A percentile compares a stretch with the other conserved stretches of the same genome.
Conservation (phyloP, 1,140 invertebrate genomes). For the Euschistus heros region DNA sequence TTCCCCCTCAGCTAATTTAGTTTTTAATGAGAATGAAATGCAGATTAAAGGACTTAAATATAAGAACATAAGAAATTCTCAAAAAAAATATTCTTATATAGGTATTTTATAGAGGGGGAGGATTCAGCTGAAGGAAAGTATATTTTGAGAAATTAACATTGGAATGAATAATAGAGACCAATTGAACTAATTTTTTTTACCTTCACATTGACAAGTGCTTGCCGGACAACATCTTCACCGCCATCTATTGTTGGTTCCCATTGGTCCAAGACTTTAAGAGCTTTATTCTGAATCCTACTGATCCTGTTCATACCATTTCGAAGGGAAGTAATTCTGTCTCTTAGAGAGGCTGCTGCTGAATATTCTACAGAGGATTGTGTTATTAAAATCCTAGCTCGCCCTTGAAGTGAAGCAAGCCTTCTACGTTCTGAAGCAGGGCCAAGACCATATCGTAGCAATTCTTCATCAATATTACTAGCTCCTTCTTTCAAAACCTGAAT, state of each 20-base stretch:
- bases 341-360: slow-evolving; percentile 53
- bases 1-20: no score
- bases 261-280: slow-evolving; percentile 38
- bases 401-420: slow-evolving; percentile 54
- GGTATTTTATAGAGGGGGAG: no score
- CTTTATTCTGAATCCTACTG: slow-evolving; percentile 48
- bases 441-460: slow-evolving; percentile 60
- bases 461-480: slow-evolving; percentile 63
- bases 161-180: no score
- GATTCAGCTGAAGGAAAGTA: no score
- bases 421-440: slow-evolving; percentile 61
- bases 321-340: slow-evolving; percentile 56
- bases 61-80: no score
- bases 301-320: slow-evolving; percentile 54
- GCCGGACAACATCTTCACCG: slow-evolving; percentile 27
- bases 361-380: slow-evolving; percentile 60
- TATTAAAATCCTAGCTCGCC: slow-evolving; percentile 54
- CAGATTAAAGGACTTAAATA: no score
- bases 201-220: slow-evolving; percentile 26
- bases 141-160: no score
- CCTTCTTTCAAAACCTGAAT: slow-evolving; percentile 33
- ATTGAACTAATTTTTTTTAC: neutral
- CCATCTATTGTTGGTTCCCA: slow-evolving; percentile 35
- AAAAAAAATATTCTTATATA: no score
- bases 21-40: no score